Conservation (phyloP, 1,140 invertebrate species). For the Condylostylus longicornis region DNA sequence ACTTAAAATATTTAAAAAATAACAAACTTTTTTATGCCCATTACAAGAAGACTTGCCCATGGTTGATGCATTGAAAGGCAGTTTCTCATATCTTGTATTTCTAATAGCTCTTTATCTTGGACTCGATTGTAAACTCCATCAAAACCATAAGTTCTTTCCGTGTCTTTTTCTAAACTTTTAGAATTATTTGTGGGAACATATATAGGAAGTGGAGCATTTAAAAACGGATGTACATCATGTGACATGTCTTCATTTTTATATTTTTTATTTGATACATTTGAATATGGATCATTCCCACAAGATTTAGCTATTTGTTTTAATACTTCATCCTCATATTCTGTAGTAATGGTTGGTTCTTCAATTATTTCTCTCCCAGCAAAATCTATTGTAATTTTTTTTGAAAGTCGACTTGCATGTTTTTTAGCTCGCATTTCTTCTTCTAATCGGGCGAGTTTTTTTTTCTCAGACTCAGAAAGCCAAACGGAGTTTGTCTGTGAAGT, state of each 20-base stretch:
- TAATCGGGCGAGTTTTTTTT: constrained; percentile 49
- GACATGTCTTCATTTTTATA: constrained; percentile 4
- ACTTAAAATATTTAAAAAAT: background rate
- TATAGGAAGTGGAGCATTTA: constrained; percentile 7
- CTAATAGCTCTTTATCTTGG: constrained; percentile 70
- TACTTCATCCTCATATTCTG: constrained; percentile 35
- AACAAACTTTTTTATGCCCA: constrained; percentile 74
- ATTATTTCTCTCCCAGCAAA: constrained; percentile 52
- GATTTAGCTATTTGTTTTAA: constrained; percentile 30
- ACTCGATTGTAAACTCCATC: constrained; percentile 37
- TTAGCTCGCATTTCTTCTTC: constrained; percentile 51
- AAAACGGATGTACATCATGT: constrained; percentile 8
- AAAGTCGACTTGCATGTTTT: constrained; percentile 51
- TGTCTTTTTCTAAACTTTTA: constrained; percentile 5
- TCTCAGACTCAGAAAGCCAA: constrained; percentile 62
- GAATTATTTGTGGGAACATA: constrained; percentile 11
- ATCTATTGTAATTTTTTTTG: constrained; percentile 64
- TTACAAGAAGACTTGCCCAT: constrained; percentile 79
- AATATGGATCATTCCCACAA: constrained; percentile 7
- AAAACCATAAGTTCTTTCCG: constrained; percentile 11
- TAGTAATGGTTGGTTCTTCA: constrained; percentile 36
- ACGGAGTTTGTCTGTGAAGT: constrained; percentile 43
- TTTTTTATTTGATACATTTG: constrained; percentile 8
- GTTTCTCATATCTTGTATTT: constrained; percentile 75
- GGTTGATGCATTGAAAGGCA: constrained; percentile 94